Percentiles rank a stretch among this genome's conserved stretches.
phyloP scores from a whole-genome alignment of 2,113 vertebrate species.

The Pontoporia blainvillei region DNA sequence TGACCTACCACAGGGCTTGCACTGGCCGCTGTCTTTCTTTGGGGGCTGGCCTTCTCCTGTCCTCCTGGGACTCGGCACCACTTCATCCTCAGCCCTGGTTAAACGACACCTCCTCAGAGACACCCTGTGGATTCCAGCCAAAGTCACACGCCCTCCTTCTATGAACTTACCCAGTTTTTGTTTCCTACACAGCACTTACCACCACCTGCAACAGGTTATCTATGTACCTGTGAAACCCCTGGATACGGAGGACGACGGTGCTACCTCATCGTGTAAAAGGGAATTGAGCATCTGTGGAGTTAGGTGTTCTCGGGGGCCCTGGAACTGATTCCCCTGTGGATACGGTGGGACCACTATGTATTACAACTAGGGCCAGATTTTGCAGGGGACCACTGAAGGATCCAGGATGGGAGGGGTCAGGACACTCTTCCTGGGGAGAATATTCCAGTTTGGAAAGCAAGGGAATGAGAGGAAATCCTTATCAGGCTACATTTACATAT shows the following conservation, averaged over 20 bases:
- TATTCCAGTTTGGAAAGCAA: not conserved
- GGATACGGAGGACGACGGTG: not conserved
- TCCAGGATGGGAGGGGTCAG: not conserved
- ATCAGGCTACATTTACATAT: conserved; percentile 29
- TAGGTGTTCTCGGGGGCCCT: fast-evolving
- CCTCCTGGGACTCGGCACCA: not conserved
- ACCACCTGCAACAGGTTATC: not conserved
- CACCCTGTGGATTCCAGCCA: not conserved
- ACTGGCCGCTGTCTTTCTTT: too few species aligned
- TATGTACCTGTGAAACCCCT: not conserved
- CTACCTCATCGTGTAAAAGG: not conserved
- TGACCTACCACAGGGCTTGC: fast-evolving
- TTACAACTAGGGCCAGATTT: not conserved
- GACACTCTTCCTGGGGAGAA: not conserved
- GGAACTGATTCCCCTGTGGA: not conserved
- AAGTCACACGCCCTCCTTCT: fast-evolving
- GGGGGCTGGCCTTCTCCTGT: not conserved
- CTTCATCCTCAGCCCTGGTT: not conserved
- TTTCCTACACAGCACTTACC: not conserved
- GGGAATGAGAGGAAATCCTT: not conserved
- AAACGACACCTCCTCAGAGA: not conserved
- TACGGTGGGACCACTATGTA: fast-evolving
- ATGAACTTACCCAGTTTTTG: not conserved
- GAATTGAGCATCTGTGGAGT: not conserved
- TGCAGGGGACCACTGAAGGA: not conserved